Conservation (phyloP, 2,113 vertebrate genomes). For the Upupa epops region DNA sequence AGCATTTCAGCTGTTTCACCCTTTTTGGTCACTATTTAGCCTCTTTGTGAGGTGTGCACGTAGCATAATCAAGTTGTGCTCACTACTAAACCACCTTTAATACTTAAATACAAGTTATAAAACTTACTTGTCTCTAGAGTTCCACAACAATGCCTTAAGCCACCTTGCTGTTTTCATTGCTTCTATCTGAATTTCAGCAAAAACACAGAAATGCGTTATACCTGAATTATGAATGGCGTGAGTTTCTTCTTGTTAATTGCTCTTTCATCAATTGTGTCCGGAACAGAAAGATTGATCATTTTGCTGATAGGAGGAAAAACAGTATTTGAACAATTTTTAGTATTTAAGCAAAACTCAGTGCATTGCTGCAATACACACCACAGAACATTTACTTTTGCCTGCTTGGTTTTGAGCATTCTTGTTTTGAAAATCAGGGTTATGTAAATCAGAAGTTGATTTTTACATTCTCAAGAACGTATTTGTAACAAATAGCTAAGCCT, state of each 20-base stretch:
- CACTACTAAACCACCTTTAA: background rate
- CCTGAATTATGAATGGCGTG: constrained; percentile 93
- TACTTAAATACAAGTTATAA: constrained; percentile 1
- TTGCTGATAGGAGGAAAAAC: constrained; percentile 79
- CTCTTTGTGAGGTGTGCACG: background rate
- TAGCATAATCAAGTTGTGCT: background rate
- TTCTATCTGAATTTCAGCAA: background rate
- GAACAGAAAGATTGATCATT: constrained; percentile 97
- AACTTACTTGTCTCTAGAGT: background rate
- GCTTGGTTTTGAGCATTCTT: background rate
- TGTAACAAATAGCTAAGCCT: constrained; percentile 43
- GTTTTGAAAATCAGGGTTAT: background rate
- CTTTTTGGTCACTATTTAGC: background rate
- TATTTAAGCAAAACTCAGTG: background rate
- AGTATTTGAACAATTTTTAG: background rate
- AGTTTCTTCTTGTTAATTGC: constrained; percentile 98
- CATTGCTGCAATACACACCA: background rate
- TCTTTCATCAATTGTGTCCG: constrained; percentile 96
- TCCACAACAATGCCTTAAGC: background rate
- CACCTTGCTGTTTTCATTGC: background rate
- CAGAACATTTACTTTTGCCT: background rate
- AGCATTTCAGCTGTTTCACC: background rate
- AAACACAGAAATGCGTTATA: constrained; percentile 6
- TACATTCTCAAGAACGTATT: background rate
- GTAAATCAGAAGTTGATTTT: constrained; percentile 39